phyloP scores from a whole-genome alignment of 2,113 vertebrate genomes.

The Phasianus colchicus region DNA sequence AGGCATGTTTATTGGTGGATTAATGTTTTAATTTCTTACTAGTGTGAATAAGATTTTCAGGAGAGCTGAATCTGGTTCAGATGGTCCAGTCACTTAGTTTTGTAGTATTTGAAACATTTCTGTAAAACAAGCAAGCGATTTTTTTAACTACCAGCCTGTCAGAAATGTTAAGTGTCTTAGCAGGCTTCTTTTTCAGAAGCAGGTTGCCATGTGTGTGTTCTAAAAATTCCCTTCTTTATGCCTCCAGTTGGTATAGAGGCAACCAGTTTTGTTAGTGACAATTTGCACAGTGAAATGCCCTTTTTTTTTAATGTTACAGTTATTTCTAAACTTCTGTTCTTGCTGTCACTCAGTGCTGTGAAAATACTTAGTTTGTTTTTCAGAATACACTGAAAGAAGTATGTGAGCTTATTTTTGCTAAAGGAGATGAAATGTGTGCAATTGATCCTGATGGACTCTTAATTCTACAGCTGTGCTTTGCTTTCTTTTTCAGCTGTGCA shows the following conservation, averaged over 20 bases:
- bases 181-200: not conserved
- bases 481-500: conserved; percentile 9
- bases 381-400: not conserved
- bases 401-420: not conserved
- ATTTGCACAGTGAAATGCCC: not conserved
- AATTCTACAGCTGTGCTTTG: not conserved
- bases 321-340: not conserved
- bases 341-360: not conserved
- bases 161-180: not conserved
- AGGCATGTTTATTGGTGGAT: not conserved
- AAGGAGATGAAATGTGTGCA: not conserved
- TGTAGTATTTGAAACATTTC: not conserved
- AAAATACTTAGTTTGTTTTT: not conserved
- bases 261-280: accelerated
- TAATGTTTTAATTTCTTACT: not conserved
- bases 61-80: not conserved
- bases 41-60: not conserved
- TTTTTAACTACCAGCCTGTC: not conserved
- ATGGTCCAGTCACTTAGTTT: not conserved
- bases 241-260: not conserved
- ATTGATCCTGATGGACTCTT: not conserved
- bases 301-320: not conserved
- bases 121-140: not conserved
- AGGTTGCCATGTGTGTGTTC: not conserved
- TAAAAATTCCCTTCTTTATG: not conserved